Evolutionary conservation across 2,113 vertebrate species (phyloP).

Genomic region (Crotalus viridis): DNA sequence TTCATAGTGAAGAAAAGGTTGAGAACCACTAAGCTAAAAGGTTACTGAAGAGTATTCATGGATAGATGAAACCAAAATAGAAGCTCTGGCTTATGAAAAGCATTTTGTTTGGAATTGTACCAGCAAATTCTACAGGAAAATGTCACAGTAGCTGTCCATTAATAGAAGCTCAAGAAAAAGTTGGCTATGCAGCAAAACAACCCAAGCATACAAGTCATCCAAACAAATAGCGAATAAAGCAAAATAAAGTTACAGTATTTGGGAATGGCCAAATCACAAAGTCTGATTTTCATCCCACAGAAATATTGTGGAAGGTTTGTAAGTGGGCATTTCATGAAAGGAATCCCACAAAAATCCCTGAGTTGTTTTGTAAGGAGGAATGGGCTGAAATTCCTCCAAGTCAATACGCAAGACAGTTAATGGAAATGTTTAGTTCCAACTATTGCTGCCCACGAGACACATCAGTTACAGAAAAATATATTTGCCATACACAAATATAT

Average conservation of each 20-base stretch:
- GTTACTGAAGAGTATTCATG: neutral
- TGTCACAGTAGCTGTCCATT: neutral
- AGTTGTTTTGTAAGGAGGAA: neutral
- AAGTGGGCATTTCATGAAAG: neutral
- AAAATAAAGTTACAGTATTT: neutral
- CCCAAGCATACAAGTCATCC: neutral
- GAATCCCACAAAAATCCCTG: neutral
- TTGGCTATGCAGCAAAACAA: neutral
- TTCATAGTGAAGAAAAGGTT: neutral
- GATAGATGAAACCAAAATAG: neutral
- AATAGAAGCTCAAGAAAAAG: neutral
- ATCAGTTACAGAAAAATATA: neutral
- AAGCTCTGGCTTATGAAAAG: neutral
- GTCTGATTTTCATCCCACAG: neutral
- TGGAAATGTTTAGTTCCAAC: neutral
- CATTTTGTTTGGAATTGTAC: neutral
- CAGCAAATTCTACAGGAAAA: neutral
- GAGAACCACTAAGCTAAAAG: neutral
- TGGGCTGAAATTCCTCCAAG: neutral
- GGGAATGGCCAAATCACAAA: neutral
- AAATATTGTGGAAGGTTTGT: neutral
- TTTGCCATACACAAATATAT: neutral
- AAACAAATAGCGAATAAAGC: neutral
- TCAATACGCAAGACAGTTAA: neutral
- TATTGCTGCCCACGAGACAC: neutral